Evolutionary conservation across 2,113 vertebrate species (phyloP).

Genomic region (Thalassarche chlororhynchos): DNA sequence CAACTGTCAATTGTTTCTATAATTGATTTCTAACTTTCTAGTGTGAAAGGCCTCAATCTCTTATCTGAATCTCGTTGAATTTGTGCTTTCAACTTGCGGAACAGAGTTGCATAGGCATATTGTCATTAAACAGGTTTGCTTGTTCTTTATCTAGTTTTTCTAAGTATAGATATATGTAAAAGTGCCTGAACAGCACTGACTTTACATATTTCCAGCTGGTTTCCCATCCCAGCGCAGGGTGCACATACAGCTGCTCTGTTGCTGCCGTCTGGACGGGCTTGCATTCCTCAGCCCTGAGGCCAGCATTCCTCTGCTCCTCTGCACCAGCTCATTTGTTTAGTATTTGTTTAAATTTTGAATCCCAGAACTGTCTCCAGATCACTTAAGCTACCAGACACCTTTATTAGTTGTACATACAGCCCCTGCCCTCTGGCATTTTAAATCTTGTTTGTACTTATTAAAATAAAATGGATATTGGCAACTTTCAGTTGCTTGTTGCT

Average conservation of each 20-base stretch:
- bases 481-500: not conserved
- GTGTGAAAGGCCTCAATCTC: not conserved
- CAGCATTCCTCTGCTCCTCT: not conserved
- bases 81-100: not conserved
- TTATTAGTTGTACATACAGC: not conserved
- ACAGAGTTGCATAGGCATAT: not conserved
- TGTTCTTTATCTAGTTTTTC: not conserved
- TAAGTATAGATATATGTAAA: not conserved
- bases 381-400: not conserved
- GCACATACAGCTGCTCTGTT: not conserved
- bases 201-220: not conserved
- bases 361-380: not conserved
- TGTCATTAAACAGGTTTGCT: not conserved
- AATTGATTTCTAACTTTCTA: not conserved
- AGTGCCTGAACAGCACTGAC: not conserved
- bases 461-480: not conserved
- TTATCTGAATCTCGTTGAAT: not conserved
- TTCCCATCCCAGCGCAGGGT: not conserved
- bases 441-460: not conserved
- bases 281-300: not conserved
- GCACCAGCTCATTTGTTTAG: not conserved
- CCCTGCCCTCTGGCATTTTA: not conserved
- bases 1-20: not conserved
- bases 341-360: not conserved
- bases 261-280: not conserved